Conservation (phyloP, 1,140 invertebrate species). For the Ylistrum balloti region DNA sequence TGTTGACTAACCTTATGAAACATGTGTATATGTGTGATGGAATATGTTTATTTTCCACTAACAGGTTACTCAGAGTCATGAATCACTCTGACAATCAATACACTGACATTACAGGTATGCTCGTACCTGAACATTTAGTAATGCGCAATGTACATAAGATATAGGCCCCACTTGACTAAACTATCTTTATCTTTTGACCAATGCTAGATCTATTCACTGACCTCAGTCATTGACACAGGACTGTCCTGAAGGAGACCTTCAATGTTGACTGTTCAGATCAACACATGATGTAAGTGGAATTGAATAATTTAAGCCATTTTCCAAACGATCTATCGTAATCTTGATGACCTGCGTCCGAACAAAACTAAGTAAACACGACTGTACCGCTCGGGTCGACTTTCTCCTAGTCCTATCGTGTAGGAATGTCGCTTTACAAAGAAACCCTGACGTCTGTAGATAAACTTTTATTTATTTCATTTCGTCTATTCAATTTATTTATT, state of each 20-base stretch:
- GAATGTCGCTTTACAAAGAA: neutral
- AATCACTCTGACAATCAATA: too few species aligned
- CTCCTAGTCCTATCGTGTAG: neutral
- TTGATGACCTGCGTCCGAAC: neutral
- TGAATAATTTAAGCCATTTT: conserved; percentile 34
- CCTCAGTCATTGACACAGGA: neutral
- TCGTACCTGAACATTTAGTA: neutral
- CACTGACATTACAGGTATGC: neutral
- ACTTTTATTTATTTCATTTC: conserved; percentile 19
- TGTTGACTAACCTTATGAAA: too few species aligned
- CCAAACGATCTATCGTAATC: neutral
- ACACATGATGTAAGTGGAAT: neutral
- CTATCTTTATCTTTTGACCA: neutral
- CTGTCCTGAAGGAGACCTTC: neutral
- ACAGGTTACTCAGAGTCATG: too few species aligned
- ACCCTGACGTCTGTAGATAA: neutral
- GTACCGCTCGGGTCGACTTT: neutral
- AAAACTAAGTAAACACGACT: neutral
- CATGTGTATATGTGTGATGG: too few species aligned
- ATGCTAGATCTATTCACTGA: neutral
- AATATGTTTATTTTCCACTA: too few species aligned
- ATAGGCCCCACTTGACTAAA: neutral
- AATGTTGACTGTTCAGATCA: neutral
- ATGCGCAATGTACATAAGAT: neutral
- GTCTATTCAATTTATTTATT: conserved; percentile 21